Conservation (phyloP, 2,888 invertebrate species). For the Hemistola chrysoprasaria region DNA sequence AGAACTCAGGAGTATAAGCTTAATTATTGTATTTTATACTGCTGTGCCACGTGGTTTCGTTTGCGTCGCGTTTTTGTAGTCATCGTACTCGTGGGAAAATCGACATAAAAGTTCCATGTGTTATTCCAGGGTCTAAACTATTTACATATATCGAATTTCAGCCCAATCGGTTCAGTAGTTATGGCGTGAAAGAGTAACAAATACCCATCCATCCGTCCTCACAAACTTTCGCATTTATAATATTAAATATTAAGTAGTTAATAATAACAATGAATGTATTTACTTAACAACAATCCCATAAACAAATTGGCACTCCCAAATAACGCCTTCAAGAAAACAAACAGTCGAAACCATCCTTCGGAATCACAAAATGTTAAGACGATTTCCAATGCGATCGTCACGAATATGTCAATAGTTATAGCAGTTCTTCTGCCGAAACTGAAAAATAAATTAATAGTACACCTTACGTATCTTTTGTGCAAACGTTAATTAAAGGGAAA, state of each 20-base stretch:
- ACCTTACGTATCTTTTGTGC: too few relatives aligned
- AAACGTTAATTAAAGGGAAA: too few relatives aligned
- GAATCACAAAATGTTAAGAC: slow-evolving; percentile 61
- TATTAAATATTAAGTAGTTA: not conserved
- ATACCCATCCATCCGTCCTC: too few relatives aligned
- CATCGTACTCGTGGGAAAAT: too few relatives aligned
- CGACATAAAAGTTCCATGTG: too few relatives aligned
- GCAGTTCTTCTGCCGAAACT: slow-evolving; percentile 66
- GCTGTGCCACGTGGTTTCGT: too few relatives aligned
- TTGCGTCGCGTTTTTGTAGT: too few relatives aligned
- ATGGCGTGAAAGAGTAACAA: not conserved
- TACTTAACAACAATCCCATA: slow-evolving; percentile 60
- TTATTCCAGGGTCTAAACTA: too few relatives aligned
- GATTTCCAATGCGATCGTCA: slow-evolving; percentile 48
- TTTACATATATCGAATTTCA: too few relatives aligned
- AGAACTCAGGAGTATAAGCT: too few relatives aligned
- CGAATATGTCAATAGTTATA: slow-evolving; percentile 44
- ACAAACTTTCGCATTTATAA: not conserved
- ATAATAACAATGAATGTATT: slow-evolving; percentile 29
- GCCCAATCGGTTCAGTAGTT: not conserved
- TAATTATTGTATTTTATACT: too few relatives aligned
- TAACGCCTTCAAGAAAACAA: slow-evolving; percentile 61
- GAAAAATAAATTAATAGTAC: slow-evolving; percentile 28
- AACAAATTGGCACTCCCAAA: slow-evolving; percentile 57
- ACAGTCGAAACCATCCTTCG: slow-evolving; percentile 62